Conservation (phyloP, 2,797 vertebrate species). For the Ceryle rudis region DNA sequence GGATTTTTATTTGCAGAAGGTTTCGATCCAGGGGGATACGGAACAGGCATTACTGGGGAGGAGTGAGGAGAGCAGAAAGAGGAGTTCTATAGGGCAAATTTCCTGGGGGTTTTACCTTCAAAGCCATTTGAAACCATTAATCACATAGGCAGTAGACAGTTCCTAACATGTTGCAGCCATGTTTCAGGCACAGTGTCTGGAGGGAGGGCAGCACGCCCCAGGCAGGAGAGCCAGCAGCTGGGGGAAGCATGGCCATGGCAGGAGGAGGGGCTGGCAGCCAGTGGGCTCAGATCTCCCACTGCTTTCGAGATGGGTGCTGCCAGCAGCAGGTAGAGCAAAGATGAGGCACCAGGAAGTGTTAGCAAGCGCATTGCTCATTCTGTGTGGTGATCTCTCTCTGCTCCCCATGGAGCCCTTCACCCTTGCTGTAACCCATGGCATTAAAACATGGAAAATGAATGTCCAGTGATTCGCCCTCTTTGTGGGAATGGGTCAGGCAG, state of each 20-base stretch:
- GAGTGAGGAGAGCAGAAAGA: background rate
- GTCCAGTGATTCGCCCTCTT: background rate
- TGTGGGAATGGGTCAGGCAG: background rate
- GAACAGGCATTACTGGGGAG: background rate
- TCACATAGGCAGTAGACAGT: background rate
- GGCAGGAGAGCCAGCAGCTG: background rate
- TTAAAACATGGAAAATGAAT: background rate
- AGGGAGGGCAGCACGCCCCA: accelerated
- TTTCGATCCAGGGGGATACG: background rate
- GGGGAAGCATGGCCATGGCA: background rate
- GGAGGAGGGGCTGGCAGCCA: background rate
- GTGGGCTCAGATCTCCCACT: accelerated
- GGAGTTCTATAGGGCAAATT: background rate
- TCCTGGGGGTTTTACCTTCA: background rate
- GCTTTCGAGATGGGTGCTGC: background rate
- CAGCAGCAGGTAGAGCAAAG: background rate
- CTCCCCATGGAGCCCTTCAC: background rate
- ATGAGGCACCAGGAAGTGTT: background rate
- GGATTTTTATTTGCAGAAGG: background rate
- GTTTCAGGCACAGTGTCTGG: accelerated
- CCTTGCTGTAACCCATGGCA: background rate
- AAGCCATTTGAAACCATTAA: background rate
- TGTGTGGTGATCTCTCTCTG: background rate
- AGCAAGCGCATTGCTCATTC: accelerated
- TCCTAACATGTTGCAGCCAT: background rate